Percentiles rank a stretch among this genome's conserved stretches.
phyloP scores from a whole-genome alignment of 1,140 invertebrate genomes.

The Ruditapes philippinarum region DNA sequence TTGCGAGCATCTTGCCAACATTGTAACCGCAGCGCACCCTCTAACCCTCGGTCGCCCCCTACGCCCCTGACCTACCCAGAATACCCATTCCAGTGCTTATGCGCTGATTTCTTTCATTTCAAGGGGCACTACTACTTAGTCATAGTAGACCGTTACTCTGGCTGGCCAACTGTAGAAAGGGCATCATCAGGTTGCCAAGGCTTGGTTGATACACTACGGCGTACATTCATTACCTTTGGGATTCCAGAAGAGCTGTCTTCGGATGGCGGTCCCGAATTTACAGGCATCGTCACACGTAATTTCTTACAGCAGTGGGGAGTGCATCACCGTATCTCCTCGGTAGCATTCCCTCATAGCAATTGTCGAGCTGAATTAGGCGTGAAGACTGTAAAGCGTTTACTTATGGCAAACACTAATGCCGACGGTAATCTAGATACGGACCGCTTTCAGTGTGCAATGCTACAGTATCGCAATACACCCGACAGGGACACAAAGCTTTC shows the following conservation, averaged over 20 bases:
- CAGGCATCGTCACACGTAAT: constrained; percentile 25
- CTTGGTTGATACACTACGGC: no score
- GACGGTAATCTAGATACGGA: constrained; percentile 68
- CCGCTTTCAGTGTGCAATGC: constrained; percentile 64
- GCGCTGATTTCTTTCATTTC: constrained; percentile 67
- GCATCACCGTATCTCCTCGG: constrained; percentile 64
- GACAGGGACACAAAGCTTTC: constrained; percentile 71
- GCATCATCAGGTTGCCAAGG: constrained; percentile 36
- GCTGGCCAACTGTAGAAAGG: constrained; percentile 54
- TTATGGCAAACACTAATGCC: constrained; percentile 59
- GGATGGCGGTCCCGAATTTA: constrained; percentile 61
- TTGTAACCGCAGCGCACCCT: constrained; percentile 67
- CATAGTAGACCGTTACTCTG: constrained; percentile 52
- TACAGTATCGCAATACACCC: constrained; percentile 75
- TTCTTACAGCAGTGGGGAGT: constrained; percentile 62
- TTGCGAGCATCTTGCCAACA: constrained; percentile 30
- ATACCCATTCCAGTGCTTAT: constrained; percentile 72
- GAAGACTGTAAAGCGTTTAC: constrained; percentile 67
- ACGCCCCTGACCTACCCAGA: constrained; percentile 17
- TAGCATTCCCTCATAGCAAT: constrained; percentile 66
- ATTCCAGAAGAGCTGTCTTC: constrained; percentile 65
- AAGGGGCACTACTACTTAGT: constrained; percentile 59
- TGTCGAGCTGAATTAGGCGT: constrained; percentile 69
- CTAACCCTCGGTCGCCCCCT: constrained; percentile 62
- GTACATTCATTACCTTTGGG: constrained; percentile 8